Percentiles rank a stretch among this genome's conserved stretches.
Evolutionary conservation across 1,140 invertebrate genomes (phyloP).

Genomic region (Atta cephalotes): DNA sequence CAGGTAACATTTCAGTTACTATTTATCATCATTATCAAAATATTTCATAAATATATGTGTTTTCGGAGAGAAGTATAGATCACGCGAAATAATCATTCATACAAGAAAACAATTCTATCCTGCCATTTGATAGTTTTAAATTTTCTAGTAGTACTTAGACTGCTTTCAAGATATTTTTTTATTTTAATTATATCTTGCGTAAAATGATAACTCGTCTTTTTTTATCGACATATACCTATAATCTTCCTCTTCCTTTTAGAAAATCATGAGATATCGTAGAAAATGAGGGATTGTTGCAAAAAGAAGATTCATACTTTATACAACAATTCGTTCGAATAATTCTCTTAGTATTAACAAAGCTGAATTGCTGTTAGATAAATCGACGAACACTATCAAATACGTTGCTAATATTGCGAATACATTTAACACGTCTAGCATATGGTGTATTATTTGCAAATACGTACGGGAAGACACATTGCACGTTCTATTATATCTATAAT

Average conservation of each 20-base stretch:
- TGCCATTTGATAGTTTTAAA: constrained; percentile 9
- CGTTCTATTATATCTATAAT: constrained; percentile 48
- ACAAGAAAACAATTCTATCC: constrained; percentile 4
- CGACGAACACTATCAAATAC: constrained; percentile 39
- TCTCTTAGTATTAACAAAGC: constrained; percentile 12
- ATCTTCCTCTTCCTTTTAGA: constrained; percentile 6
- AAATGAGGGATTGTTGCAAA: not conserved
- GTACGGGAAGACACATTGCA: constrained; percentile 70
- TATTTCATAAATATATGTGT: constrained; percentile 35
- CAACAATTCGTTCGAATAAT: constrained; percentile 27
- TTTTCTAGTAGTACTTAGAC: constrained; percentile 7
- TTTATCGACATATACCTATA: constrained; percentile 14
- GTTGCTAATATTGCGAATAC: constrained; percentile 16
- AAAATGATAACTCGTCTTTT: not conserved
- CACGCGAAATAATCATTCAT: constrained; percentile 9
- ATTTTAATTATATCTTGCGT: not conserved
- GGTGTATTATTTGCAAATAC: constrained; percentile 48
- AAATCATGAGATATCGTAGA: not conserved
- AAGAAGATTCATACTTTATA: not conserved
- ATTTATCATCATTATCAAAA: constrained; percentile 57
- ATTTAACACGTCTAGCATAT: constrained; percentile 65
- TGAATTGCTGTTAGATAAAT: constrained; percentile 5
- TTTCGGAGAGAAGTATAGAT: not conserved
- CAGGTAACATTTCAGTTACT: constrained; percentile 69
- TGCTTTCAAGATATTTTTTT: not conserved